Conservation (phyloP, 1,140 invertebrate genomes). For the Coenobita brevimanus region DNA sequence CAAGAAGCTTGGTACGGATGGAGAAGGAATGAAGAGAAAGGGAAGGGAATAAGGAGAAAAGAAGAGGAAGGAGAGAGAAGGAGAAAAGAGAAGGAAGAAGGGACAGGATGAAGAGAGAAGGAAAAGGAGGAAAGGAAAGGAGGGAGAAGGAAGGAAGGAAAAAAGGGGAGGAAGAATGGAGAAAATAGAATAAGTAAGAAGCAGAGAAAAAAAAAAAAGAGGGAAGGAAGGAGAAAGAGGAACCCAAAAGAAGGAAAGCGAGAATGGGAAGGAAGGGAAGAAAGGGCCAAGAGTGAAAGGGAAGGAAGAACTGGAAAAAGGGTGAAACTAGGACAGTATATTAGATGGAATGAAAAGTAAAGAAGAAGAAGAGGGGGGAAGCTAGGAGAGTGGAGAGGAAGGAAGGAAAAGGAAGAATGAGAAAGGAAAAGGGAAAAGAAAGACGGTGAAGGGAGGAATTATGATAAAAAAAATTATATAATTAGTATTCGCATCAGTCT, state of each 20-base stretch:
- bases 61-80: not conserved
- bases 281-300: not conserved
- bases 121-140: slow-evolving; percentile 14
- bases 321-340: not conserved
- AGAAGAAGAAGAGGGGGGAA: not conserved
- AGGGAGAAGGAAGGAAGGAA: not conserved
- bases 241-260: not conserved
- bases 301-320: not conserved
- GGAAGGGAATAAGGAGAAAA: not conserved
- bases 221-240: too few relatives aligned
- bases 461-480: too few relatives aligned
- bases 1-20: not conserved
- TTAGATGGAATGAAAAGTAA: not conserved
- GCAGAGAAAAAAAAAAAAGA: not conserved
- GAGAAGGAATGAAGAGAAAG: not conserved
- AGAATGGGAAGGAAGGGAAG: not conserved
- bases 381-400: not conserved
- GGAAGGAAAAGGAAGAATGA: not conserved
- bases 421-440: too few relatives aligned
- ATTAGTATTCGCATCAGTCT: too few relatives aligned
- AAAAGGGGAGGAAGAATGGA: not conserved
- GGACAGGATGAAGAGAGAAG: slow-evolving; percentile 14
- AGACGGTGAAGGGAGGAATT: too few relatives aligned
- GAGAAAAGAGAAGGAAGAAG: slow-evolving; percentile 7
- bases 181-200: not conserved